Evolutionary conservation across 2,888 invertebrate genomes (phyloP).

Genomic region (Trissoscelio sp.): DNA sequence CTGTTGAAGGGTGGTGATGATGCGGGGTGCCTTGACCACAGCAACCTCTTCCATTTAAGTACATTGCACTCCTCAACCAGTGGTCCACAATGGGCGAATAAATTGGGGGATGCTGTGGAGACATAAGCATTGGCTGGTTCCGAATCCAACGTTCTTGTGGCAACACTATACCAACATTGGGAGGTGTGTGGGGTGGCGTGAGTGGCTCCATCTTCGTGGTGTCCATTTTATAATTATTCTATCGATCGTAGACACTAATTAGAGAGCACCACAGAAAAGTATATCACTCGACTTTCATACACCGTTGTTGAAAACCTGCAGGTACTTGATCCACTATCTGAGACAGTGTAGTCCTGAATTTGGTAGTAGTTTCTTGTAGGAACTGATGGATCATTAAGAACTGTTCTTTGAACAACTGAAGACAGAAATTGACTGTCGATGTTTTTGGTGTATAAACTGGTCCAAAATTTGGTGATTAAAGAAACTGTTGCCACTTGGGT

Average conservation of each 20-base stretch:
- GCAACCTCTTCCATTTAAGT: conserved; percentile 79
- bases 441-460: no score
- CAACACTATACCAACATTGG: conserved; percentile 59
- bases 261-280: not conserved
- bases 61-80: conserved; percentile 79
- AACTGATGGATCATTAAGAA: not conserved
- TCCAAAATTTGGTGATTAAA: no score
- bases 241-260: not conserved
- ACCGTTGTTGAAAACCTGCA: not conserved
- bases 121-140: conserved; percentile 68
- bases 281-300: conserved; percentile 1
- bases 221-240: conserved; percentile 73
- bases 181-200: conserved; percentile 81
- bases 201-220: conserved; percentile 80
- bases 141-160: conserved; percentile 75
- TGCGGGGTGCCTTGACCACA: conserved; percentile 81
- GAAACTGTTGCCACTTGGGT: no score
- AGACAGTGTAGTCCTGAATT: not conserved
- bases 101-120: conserved; percentile 72
- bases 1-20: conserved; percentile 76
- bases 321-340: not conserved
- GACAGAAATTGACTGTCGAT: no score
- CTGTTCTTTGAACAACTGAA: not conserved
- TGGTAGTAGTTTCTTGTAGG: not conserved
- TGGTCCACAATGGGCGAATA: conserved; percentile 78